These are phyloP conservation scores for Lycaon pictus DNA, from an alignment of 2,113 vertebrate species.

Conservation along the genomic window DNA sequence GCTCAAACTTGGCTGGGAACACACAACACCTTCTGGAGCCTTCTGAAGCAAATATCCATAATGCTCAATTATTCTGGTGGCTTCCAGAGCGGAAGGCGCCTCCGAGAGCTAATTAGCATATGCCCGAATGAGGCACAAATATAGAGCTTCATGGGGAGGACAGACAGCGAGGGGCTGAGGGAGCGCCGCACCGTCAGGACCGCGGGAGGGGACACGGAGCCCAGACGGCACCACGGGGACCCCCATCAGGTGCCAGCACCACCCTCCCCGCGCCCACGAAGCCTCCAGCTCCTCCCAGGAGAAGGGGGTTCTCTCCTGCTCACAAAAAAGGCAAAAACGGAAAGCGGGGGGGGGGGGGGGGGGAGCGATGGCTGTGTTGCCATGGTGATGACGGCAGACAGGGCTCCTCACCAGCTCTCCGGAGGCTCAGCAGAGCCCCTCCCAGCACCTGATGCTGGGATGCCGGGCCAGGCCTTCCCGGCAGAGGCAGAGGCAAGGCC, in stretches of 20 bases:
- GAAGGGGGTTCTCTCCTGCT: not conserved
- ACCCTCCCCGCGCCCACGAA: not conserved
- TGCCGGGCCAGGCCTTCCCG: not conserved
- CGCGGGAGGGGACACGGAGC: rapidly evolving
- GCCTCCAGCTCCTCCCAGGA: not conserved
- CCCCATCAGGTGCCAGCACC: not conserved
- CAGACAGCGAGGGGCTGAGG: rapidly evolving
- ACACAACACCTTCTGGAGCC: not conserved
- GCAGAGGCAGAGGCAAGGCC: not conserved
- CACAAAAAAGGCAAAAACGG: not conserved
- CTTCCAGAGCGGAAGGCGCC: not conserved
- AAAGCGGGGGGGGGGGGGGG: not conserved
- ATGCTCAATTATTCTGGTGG: conserved; percentile 13
- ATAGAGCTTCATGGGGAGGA: not conserved
- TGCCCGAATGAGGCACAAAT: not conserved
- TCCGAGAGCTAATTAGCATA: not conserved
- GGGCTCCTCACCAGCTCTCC: not conserved
- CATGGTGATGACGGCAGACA: not conserved
- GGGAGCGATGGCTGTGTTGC: not conserved
- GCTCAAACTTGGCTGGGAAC: not conserved
- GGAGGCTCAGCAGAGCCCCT: not conserved
- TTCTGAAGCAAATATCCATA: not conserved
- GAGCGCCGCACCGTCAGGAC: rapidly evolving
- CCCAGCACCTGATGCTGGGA: not conserved
- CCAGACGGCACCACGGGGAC: not conserved